Percentiles rank a stretch among this genome's conserved stretches.
These are phyloP conservation scores for Drosophila kepulauana DNA, from an alignment of 1,140 invertebrate species.

Conservation along the genomic window DNA sequence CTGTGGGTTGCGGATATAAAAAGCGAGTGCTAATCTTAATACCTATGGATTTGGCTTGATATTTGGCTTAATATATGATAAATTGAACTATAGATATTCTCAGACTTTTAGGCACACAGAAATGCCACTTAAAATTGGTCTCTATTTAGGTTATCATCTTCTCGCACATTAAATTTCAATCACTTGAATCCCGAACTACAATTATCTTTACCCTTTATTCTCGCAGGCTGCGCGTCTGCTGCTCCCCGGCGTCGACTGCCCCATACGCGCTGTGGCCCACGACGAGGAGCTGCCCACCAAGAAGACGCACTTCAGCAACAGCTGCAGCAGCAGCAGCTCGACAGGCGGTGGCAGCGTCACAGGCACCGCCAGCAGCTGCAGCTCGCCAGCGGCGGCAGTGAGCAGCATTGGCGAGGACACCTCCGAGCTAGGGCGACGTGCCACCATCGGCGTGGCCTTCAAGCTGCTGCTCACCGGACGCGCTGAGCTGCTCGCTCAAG, in stretches of 20 bases:
- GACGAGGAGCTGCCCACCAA: conserved; percentile 85
- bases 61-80: no score
- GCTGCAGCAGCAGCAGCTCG: conserved; percentile 24
- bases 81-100: no score
- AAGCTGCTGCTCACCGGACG: conserved; percentile 91
- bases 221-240: conserved; percentile 93
- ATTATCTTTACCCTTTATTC: not conserved
- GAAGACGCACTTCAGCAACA: conserved; percentile 64
- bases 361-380: conserved; percentile 53
- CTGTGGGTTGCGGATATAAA: no score
- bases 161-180: no score
- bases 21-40: no score
- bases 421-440: conserved; percentile 85
- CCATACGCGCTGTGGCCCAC: conserved; percentile 89
- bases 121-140: no score
- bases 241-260: conserved; percentile 95
- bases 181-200: not conserved
- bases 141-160: no score
- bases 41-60: no score
- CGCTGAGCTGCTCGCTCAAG: conserved; percentile 92
- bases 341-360: conserved; percentile 33
- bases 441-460: conserved; percentile 92
- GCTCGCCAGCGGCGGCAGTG: conserved; percentile 48
- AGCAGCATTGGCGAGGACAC: conserved; percentile 74
- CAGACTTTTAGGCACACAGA: no score